Evolutionary conservation across 2,888 invertebrate genomes (phyloP).

Genomic region (Rhogogaster chlorosoma): DNA sequence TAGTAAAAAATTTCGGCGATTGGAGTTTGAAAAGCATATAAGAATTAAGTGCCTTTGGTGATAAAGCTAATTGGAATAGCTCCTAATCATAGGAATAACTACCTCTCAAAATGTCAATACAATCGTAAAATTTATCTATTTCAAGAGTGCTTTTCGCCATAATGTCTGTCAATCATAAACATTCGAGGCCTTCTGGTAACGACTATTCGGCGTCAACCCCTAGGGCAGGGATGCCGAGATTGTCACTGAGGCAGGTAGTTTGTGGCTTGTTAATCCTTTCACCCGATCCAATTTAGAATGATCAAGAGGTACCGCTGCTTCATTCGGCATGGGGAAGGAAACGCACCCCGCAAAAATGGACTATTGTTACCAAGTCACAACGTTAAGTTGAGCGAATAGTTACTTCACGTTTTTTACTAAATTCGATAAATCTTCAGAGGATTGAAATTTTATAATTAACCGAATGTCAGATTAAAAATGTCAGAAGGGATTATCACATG

Average conservation of each 20-base stretch:
- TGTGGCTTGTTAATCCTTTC: neutral
- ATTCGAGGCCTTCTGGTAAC: no score
- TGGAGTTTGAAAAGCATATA: no score
- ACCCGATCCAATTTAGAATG: neutral
- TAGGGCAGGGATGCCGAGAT: neutral
- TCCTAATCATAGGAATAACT: no score
- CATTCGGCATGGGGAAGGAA: neutral
- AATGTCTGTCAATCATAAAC: no score
- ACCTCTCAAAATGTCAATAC: no score
- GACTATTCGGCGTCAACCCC: no score
- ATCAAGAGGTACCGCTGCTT: neutral
- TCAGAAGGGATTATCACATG: neutral
- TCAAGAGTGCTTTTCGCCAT: no score
- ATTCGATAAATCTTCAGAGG: neutral
- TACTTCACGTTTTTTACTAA: neutral
- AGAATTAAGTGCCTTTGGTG: no score
- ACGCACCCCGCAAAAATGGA: neutral
- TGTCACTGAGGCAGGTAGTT: neutral
- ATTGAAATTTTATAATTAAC: neutral
- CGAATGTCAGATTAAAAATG: neutral
- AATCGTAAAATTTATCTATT: no score
- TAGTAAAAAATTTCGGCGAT: no score
- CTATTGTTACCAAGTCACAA: neutral
- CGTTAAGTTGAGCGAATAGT: neutral
- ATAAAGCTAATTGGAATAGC: no score